These are phyloP conservation scores for Odontomachus brunneus DNA, from an alignment of 1,140 invertebrate genomes.

Conservation along the genomic window DNA sequence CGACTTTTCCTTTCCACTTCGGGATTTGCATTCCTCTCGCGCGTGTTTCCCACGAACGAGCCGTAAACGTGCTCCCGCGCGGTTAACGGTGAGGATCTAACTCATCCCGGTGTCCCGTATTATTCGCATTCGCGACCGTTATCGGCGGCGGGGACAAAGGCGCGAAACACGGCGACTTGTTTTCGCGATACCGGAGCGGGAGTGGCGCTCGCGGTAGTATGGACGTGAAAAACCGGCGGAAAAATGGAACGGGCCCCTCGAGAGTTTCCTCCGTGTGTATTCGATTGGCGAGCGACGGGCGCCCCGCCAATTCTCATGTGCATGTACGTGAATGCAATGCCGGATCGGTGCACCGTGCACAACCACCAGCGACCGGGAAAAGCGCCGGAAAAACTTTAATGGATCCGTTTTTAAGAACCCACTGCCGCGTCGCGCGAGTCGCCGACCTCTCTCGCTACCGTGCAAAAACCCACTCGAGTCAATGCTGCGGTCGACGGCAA, in stretches of 20 bases:
- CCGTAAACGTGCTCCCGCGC: slow-evolving; percentile 14
- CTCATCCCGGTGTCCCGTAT: slow-evolving; percentile 43
- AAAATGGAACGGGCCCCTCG: slow-evolving; percentile 44
- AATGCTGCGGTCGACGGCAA: slow-evolving; percentile 63
- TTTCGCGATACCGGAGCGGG: neutral
- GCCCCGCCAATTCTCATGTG: slow-evolving; percentile 45
- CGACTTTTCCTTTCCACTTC: slow-evolving; percentile 32
- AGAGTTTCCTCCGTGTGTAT: slow-evolving; percentile 65
- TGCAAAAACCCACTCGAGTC: slow-evolving; percentile 74
- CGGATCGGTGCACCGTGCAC: slow-evolving; percentile 52
- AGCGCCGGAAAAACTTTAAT: slow-evolving; percentile 79
- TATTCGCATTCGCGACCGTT: slow-evolving; percentile 44
- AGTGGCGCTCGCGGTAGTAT: neutral
- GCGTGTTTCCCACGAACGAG: slow-evolving; percentile 47
- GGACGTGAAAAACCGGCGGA: slow-evolving; percentile 15
- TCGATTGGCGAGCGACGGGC: slow-evolving; percentile 55
- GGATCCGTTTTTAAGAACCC: slow-evolving; percentile 79
- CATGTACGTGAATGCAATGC: slow-evolving; percentile 71
- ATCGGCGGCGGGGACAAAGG: slow-evolving; percentile 25
- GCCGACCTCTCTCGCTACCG: slow-evolving; percentile 72
- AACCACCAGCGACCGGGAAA: slow-evolving; percentile 69
- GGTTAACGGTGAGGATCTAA: slow-evolving; percentile 54
- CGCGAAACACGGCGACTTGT: slow-evolving; percentile 31
- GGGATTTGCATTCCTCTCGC: slow-evolving; percentile 47
- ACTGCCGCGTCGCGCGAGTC: slow-evolving; percentile 54